Conservation (phyloP, 2,888 invertebrate genomes). For the Ethmia dodecea region DNA sequence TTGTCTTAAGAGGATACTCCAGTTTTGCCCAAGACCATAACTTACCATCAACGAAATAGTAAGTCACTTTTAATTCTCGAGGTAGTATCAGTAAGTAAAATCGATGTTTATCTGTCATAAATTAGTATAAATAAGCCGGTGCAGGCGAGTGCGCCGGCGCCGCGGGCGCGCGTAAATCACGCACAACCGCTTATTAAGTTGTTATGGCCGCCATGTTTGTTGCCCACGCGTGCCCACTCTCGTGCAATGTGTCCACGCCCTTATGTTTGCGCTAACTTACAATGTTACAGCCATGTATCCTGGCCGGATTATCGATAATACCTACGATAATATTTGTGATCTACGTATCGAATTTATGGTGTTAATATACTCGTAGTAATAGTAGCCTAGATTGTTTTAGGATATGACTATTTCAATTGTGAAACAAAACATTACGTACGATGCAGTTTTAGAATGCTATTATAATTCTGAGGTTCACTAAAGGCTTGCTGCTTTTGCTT, state of each 20-base stretch:
- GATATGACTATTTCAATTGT: no score
- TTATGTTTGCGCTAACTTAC: constrained; percentile 52
- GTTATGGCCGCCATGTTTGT: constrained; percentile 65
- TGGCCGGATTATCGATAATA: constrained; percentile 28
- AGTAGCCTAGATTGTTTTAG: no score
- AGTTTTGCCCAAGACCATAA: constrained; percentile 12
- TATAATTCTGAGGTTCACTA: no score
- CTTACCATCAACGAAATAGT: constrained; percentile 10
- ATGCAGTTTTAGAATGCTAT: no score
- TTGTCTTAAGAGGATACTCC: no score
- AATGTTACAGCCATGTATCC: constrained; percentile 38
- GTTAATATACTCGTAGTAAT: no score
- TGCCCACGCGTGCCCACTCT: constrained; percentile 62
- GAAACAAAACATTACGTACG: no score
- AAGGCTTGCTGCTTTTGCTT: no score
- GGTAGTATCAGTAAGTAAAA: constrained; percentile 41
- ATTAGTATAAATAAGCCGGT: constrained; percentile 68
- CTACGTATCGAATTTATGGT: no score
- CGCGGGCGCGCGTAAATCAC: constrained; percentile 73
- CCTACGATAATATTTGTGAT: no score
- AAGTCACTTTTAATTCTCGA: constrained; percentile 27
- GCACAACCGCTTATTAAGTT: constrained; percentile 73
- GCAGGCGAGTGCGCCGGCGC: constrained; percentile 64
- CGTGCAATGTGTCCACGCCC: constrained; percentile 55
- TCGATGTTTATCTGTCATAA: constrained; percentile 69